phyloP scores from a whole-genome alignment of 2,797 vertebrate genomes.

The Danio choprae region DNA sequence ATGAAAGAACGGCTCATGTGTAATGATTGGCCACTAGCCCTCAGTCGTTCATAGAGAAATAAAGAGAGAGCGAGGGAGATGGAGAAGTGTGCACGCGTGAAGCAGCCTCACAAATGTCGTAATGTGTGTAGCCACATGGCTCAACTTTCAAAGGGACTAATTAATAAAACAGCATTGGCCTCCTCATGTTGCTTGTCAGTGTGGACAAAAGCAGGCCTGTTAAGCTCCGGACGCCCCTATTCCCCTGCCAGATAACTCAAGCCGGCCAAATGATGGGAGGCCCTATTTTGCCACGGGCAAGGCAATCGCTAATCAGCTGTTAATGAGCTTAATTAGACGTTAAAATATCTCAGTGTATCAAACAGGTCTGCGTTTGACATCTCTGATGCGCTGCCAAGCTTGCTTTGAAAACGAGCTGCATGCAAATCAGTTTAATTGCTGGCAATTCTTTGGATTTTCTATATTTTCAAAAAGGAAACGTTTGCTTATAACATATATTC shows the following conservation, averaged over 20 bases:
- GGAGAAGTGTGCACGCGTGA: slow-evolving; percentile 40
- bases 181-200: slow-evolving; percentile 63
- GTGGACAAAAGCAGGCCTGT: slow-evolving; percentile 64
- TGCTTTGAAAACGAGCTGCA: slow-evolving; percentile 17
- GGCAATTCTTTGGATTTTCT: slow-evolving; percentile 1
- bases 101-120: slow-evolving; percentile 55
- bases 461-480: not conserved
- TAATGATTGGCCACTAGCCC: slow-evolving; percentile 48
- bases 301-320: slow-evolving; percentile 80
- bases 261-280: slow-evolving; percentile 63
- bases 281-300: slow-evolving; percentile 69
- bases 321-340: slow-evolving; percentile 87
- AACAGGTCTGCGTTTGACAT: slow-evolving; percentile 78
- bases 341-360: slow-evolving; percentile 81
- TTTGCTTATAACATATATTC: not conserved
- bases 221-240: slow-evolving; percentile 59
- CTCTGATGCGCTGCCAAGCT: slow-evolving; percentile 64
- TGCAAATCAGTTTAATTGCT: slow-evolving; percentile 17
- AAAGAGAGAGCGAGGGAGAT: slow-evolving; percentile 19
- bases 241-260: slow-evolving; percentile 58
- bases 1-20: slow-evolving; percentile 50
- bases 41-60: slow-evolving; percentile 28
- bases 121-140: slow-evolving; percentile 62
- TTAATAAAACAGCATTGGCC: slow-evolving; percentile 62
- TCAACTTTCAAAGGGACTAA: slow-evolving; percentile 66